Evolutionary conservation across 2,888 invertebrate species (phyloP), one percentile per base, ranked within the genome.

Genomic region (Epinotia demarniana): DNA sequence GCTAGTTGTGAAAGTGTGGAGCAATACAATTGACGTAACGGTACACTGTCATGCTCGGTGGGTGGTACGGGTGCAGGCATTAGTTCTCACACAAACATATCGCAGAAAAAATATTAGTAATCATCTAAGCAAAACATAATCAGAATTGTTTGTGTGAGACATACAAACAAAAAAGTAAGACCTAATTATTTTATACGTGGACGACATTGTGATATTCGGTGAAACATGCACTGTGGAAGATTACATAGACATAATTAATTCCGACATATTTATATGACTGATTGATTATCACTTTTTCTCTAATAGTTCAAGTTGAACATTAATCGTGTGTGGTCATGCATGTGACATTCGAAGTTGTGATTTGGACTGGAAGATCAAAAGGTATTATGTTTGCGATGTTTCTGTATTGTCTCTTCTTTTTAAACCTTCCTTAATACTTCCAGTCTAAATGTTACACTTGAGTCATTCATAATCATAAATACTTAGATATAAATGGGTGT

Each of bases 21-120:
- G 85, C 88, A 83, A 85, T 82, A 85, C 84, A 79, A 74, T 79
- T 81, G 81, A 80, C 79, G 80, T 85, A n/a, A 53, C 53, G 53
- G 49, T 80, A 78, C 82, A 82, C 81, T 89, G 90, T 90, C 93
- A 93, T 93, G 93, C 93, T 90, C 84, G 85, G 74, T 74, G 88
- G 89, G 92, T 90, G 91, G 92, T 90, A 92, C 93, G 90, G 89
- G 93, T 93, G 93, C 93, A 92, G 93, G 91, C 90, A 81, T 80
- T 79, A 78, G 80, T 82, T 87, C 88, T 86, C 89, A 87, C 90
- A 90, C 89, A 89, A 90, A 90, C 88, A 39, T 27, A 49, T 62
- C n/a, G 69, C 64, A 9, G 61, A 70, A 58, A 71, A 46, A 66
- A 64, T 60, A 49, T 43, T 53, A 60, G 57, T 43, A 18, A 55